phyloP scores from a whole-genome alignment of 2,888 invertebrate genomes.

The Eucera pruinosa region DNA sequence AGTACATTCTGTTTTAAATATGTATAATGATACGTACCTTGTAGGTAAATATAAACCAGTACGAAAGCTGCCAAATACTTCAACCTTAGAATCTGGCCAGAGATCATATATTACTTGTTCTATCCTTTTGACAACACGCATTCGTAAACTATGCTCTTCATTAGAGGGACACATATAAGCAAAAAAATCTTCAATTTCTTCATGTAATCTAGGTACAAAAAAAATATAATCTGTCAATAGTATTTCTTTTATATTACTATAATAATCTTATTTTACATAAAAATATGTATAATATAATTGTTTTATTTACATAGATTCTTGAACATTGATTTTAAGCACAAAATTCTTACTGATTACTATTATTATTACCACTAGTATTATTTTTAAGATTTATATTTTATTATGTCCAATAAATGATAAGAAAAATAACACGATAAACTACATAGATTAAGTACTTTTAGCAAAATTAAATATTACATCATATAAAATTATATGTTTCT shows the following conservation, averaged over 20 bases:
- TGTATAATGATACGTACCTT: constrained; percentile 86
- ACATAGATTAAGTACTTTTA: not conserved
- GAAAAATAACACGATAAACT: not conserved
- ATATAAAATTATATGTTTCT: too few relatives aligned
- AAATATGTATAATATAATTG: not conserved
- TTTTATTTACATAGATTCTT: not conserved
- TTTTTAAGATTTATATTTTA: not conserved
- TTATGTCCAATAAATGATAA: not conserved
- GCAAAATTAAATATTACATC: too few relatives aligned
- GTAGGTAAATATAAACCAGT: constrained; percentile 99
- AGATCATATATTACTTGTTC: constrained; percentile 93
- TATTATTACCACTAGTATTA: not conserved
- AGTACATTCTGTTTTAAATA: constrained; percentile 44
- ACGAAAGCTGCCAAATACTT: constrained; percentile 98
- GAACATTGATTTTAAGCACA: not conserved
- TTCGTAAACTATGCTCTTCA: constrained; percentile 95
- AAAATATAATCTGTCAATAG: constrained; percentile 12
- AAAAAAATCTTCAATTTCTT: constrained; percentile 99
- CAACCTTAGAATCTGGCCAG: constrained; percentile 97
- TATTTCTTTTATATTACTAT: constrained; percentile 3
- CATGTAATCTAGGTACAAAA: constrained; percentile 88
- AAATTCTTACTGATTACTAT: not conserved
- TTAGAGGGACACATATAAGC: constrained; percentile 96
- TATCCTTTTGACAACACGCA: constrained; percentile 95
- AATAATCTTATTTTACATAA: not conserved